Evolutionary conservation across 1,140 invertebrate species (phyloP).

Genomic region (Steinernema khuongi): DNA sequence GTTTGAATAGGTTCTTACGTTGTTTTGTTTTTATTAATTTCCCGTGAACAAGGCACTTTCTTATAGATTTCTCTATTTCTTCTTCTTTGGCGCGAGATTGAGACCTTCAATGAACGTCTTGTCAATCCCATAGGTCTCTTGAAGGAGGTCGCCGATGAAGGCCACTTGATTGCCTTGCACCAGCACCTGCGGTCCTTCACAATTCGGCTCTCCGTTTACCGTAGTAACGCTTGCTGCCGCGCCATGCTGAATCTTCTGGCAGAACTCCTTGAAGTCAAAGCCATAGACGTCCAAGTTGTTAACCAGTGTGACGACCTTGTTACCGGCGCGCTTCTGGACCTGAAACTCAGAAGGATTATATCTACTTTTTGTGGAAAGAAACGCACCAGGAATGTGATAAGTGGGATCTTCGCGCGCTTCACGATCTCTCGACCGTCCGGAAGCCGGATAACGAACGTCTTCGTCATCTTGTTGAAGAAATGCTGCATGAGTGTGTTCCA

Average conservation of each 20-base stretch:
- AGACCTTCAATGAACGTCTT: constrained; percentile 59
- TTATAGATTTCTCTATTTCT: constrained; percentile 31
- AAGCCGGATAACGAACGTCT: constrained; percentile 31
- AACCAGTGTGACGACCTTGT: constrained; percentile 83
- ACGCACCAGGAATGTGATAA: constrained; percentile 26
- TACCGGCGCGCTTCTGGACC: constrained; percentile 72
- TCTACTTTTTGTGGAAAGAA: constrained; percentile 4
- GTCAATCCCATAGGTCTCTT: constrained; percentile 60
- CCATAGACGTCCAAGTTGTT: constrained; percentile 80
- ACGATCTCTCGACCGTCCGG: constrained; percentile 32
- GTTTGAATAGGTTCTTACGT: no score
- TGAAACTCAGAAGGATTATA: constrained; percentile 70
- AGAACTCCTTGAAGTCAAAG: constrained; percentile 72
- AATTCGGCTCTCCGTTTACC: constrained; percentile 70
- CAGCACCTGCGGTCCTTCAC: constrained; percentile 70
- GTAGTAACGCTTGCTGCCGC: constrained; percentile 79
- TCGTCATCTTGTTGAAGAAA: constrained; percentile 32
- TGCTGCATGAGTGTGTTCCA: constrained; percentile 60
- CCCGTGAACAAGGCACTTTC: not conserved
- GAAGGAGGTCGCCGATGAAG: constrained; percentile 71
- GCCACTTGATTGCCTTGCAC: constrained; percentile 84
- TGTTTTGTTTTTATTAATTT: not conserved
- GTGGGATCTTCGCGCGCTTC: constrained; percentile 21
- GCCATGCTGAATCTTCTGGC: constrained; percentile 74
- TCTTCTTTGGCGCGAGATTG: constrained; percentile 59